Evolutionary conservation across 2,888 invertebrate species (phyloP).

Genomic region (Lepidochitona cinerea): DNA sequence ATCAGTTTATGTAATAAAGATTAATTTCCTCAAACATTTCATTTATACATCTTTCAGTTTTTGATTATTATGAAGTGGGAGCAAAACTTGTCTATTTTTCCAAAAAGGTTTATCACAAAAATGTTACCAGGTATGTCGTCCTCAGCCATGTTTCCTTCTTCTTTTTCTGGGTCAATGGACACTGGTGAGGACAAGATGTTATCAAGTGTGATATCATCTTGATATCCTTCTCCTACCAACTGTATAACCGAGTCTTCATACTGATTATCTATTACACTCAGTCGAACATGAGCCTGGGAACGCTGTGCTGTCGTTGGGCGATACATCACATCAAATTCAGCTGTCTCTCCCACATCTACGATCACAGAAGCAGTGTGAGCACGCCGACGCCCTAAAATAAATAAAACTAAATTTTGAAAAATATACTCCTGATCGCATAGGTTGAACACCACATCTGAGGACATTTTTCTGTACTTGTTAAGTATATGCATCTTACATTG

Average conservation of each 20-base stretch:
- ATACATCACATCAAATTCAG: conserved; percentile 62
- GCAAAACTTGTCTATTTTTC: too few species aligned
- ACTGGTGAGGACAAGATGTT: conserved; percentile 68
- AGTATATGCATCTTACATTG: too few species aligned
- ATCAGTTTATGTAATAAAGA: too few species aligned
- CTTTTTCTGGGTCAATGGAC: conserved; percentile 46
- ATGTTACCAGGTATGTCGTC: conserved; percentile 67
- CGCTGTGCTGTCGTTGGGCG: conserved; percentile 57
- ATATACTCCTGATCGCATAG: too few species aligned
- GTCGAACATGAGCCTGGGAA: conserved; percentile 69
- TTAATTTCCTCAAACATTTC: too few species aligned
- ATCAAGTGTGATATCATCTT: conserved; percentile 73
- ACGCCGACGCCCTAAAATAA: conserved; percentile 40
- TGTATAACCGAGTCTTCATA: conserved; percentile 74
- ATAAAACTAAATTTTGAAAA: too few species aligned
- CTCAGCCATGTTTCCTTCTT: conserved; percentile 67
- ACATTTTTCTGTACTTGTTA: too few species aligned
- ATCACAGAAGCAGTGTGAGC: conserved; percentile 69
- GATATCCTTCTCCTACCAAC: conserved; percentile 72
- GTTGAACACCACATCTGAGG: too few species aligned
- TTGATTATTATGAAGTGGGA: too few species aligned
- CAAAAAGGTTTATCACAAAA: too few species aligned
- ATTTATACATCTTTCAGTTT: too few species aligned
- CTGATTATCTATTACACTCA: conserved; percentile 75
- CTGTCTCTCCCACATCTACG: conserved; percentile 61